These are phyloP conservation scores for Anarhynchus alexandrinus DNA, from an alignment of 2,113 vertebrate genomes.

Conservation along the genomic window DNA sequence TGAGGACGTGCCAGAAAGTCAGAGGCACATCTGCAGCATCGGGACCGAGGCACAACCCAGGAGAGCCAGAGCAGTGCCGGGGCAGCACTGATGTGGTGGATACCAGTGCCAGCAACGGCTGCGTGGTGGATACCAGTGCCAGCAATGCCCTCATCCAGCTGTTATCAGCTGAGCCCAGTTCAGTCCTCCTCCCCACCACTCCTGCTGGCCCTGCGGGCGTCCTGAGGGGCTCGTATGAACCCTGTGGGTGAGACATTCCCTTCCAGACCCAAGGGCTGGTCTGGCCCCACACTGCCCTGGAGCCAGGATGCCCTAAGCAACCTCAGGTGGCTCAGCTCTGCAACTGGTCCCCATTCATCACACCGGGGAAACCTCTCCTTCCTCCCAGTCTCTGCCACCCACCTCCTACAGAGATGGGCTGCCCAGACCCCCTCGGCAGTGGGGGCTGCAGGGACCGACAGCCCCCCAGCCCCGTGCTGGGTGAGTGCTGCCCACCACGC, in stretches of 20 bases:
- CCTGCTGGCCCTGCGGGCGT: not conserved
- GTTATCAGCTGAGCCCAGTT: not conserved
- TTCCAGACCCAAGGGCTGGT: not conserved
- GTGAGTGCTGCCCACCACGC: not conserved
- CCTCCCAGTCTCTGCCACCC: not conserved
- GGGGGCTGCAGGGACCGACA: rapidly evolving
- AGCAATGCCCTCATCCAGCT: not conserved
- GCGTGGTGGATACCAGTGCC: not conserved
- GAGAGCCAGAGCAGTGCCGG: not conserved
- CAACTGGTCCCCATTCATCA: not conserved
- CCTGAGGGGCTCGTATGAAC: rapidly evolving
- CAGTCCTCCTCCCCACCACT: not conserved
- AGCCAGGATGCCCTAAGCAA: not conserved
- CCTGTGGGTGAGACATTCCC: not conserved
- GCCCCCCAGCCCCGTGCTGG: rapidly evolving
- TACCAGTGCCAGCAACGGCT: too few relatives aligned
- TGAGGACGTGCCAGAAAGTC: not conserved
- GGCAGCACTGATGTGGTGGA: rapidly evolving
- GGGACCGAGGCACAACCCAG: rapidly evolving
- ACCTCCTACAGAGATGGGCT: not conserved
- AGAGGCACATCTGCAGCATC: rapidly evolving
- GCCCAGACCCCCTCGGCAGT: not conserved
- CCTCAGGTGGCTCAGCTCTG: not conserved
- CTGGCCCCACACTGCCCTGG: not conserved
- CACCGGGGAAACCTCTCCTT: not conserved